Percentiles rank a stretch among this genome's conserved stretches.
phyloP scores from a whole-genome alignment of 2,113 vertebrate species.

The Laticauda laticaudata region DNA sequence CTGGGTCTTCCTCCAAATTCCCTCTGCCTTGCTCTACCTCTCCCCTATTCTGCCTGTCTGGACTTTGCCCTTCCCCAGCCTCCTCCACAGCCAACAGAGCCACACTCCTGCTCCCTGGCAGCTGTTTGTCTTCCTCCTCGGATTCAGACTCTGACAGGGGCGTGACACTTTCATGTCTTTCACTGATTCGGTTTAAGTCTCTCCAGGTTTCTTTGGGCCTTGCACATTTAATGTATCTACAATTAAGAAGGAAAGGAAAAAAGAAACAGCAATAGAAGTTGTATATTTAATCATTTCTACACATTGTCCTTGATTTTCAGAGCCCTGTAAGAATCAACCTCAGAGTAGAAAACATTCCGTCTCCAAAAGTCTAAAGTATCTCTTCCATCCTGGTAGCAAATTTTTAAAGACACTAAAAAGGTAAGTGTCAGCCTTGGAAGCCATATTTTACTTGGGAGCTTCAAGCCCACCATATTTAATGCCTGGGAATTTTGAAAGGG shows the following conservation, averaged over 20 bases:
- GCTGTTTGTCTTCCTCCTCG: too few species aligned
- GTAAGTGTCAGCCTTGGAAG: conserved; percentile 57
- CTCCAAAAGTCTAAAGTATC: conserved; percentile 89
- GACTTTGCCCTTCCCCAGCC: too few species aligned
- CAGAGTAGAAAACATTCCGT: conserved; percentile 87
- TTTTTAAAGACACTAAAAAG: conserved; percentile 89
- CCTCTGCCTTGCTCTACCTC: too few species aligned
- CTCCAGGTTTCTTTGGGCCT: neutral
- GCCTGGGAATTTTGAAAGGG: too few species aligned
- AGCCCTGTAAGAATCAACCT: conserved; percentile 80
- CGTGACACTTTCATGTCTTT: neutral
- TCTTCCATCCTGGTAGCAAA: conserved; percentile 88
- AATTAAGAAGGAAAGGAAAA: neutral
- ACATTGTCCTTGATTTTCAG: conserved; percentile 60
- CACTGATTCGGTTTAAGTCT: neutral
- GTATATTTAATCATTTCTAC: neutral
- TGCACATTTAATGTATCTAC: neutral
- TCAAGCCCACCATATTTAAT: too few species aligned
- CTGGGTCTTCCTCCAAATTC: too few species aligned
- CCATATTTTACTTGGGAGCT: too few species aligned
- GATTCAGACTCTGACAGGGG: too few species aligned
- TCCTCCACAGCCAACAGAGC: too few species aligned
- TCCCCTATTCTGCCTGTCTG: too few species aligned
- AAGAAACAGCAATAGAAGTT: neutral
- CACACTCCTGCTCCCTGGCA: too few species aligned